A percentile compares a stretch with the other conserved stretches of the same genome.
Conservation (phyloP, 2,113 vertebrate genomes). For the Petroica traversi region DNA sequence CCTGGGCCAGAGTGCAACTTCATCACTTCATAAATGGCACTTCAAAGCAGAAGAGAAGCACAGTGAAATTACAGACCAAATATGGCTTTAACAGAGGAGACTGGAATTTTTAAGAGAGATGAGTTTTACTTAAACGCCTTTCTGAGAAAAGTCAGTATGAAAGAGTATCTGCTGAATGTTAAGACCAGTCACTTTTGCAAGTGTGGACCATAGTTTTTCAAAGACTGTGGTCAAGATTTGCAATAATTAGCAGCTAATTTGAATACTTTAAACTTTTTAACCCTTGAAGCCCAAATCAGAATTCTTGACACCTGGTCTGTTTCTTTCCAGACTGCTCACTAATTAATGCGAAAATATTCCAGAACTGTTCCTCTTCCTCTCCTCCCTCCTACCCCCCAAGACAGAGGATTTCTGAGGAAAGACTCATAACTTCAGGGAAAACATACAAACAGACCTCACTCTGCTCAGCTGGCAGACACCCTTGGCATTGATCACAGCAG, state of each 20-base stretch:
- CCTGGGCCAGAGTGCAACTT: background rate
- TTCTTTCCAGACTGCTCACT: background rate
- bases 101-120: background rate
- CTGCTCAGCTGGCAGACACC: background rate
- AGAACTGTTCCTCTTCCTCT: background rate
- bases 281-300: background rate
- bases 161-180: background rate
- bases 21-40: background rate
- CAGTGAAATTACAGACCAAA: background rate
- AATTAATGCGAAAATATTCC: background rate
- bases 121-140: background rate
- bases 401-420: background rate
- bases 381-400: background rate
- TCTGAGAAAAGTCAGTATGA: background rate
- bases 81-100: background rate
- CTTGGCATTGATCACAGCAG: background rate
- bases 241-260: background rate
- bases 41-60: background rate
- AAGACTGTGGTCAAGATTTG: background rate
- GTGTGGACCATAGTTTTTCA: background rate
- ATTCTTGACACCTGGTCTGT: background rate
- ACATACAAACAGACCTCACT: background rate
- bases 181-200: background rate
- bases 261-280: background rate
- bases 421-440: background rate